Percentiles rank a stretch among this genome's conserved stretches.
phyloP scores from a whole-genome alignment of 92 coral and sea anemone genomes.

The Pocillopora meandrina region DNA sequence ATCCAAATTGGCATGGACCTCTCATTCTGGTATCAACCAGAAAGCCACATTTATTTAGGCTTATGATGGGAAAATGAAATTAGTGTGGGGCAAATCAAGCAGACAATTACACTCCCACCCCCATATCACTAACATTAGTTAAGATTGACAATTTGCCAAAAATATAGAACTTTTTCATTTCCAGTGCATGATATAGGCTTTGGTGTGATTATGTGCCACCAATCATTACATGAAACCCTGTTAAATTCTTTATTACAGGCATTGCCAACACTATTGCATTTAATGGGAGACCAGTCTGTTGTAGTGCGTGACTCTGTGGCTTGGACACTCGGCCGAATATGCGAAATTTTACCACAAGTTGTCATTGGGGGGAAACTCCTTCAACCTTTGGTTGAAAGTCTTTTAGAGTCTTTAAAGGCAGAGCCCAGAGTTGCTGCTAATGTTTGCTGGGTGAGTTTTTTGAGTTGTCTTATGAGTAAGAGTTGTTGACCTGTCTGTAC shows the following conservation, averaged over 20 bases:
- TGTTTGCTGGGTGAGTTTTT: constrained; percentile 91
- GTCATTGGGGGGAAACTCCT: constrained; percentile 61
- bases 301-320: constrained; percentile 97
- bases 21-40: too few relatives aligned
- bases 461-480: not conserved
- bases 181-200: too few relatives aligned
- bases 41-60: too few relatives aligned
- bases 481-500: not conserved
- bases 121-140: too few relatives aligned
- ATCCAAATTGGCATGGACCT: too few relatives aligned
- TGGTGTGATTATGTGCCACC: too few relatives aligned
- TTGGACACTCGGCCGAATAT: constrained; percentile 95
- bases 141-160: too few relatives aligned
- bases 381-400: constrained; percentile 56
- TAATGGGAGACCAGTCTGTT: constrained; percentile 74
- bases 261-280: constrained; percentile 73
- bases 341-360: constrained; percentile 91
- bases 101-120: too few relatives aligned
- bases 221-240: too few relatives aligned
- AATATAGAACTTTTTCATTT: too few relatives aligned
- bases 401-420: constrained; percentile 69
- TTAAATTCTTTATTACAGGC: constrained; percentile 54
- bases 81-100: too few relatives aligned
- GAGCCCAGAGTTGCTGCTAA: constrained; percentile 99
- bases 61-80: too few relatives aligned